Evolutionary conservation across 1,140 invertebrate species (phyloP), one percentile per base, ranked within the genome.

Genomic region (Helicoverpa armigera): DNA sequence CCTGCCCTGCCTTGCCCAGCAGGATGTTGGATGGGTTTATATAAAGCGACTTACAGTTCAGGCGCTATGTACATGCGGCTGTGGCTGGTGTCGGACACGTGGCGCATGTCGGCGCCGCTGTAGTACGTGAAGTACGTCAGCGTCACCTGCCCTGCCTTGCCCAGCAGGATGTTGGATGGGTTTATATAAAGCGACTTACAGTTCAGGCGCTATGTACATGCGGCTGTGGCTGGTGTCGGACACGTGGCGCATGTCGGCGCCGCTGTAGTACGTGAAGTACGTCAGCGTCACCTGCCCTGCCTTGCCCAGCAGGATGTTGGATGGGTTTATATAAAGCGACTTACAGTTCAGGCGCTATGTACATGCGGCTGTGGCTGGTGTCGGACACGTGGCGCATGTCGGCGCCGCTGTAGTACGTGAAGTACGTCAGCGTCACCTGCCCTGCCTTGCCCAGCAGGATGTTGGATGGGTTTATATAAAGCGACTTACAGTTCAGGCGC

Each of bases 21-120:
- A 98, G 94, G 60, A 98, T 94, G 93, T 98, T 97, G 13, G 96
- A 95, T 1, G 97, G 96, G 84, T 96, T 96, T 23, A 98, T 23
- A 23, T 23, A 23, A 23, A 23, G 23, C 75, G 1, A 16, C 29
- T 61, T 86, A 87, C 31, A 94, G 83, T 94, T 97, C 97, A 5
- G 98, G 97, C 12, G 98, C 97, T 4, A 96, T 93, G 90, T 97
- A 97, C 35, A 96, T 88, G 53, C 95, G 92, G 70, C 18, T 16
- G 23, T 16, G 58, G 51, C 50, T 56, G n/a, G 54, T 23, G 10
- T 31, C 48, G 0, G 31, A 9, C 18, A 82, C 10, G 9, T 82
- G 60, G 9, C 79, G 43, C 85, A 89, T 85, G 7, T 85, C 87
- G 2, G 82, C 29, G 0, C 81, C 87, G 9, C 88, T 78, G 77